These are phyloP conservation scores for Druon quercuslanigerum DNA, from an alignment of 1,140 invertebrate genomes.

Conservation along the genomic window DNA sequence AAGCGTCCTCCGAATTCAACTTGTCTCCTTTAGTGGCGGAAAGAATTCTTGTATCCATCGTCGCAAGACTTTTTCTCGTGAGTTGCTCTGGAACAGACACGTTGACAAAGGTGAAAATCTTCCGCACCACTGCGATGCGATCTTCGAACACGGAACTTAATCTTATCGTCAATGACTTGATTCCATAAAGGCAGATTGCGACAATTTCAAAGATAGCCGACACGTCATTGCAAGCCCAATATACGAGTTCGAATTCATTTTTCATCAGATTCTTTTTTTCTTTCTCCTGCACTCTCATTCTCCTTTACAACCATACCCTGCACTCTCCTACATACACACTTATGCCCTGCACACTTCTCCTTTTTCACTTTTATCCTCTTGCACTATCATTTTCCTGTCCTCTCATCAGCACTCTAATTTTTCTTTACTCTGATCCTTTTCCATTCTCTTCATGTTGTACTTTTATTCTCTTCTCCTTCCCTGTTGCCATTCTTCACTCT, in stretches of 20 bases:
- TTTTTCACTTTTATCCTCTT: too few species aligned
- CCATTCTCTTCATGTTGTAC: too few species aligned
- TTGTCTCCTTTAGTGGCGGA: slow-evolving; percentile 17
- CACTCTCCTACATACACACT: too few species aligned
- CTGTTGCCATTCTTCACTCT: too few species aligned
- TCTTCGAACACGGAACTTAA: not conserved
- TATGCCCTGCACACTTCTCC: too few species aligned
- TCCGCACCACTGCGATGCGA: not conserved
- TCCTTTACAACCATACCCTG: too few species aligned
- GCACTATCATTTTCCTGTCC: too few species aligned
- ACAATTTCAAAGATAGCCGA: not conserved
- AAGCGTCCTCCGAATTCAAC: slow-evolving; percentile 19
- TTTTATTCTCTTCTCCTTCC: too few species aligned
- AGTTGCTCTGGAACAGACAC: slow-evolving; percentile 1
- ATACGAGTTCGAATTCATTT: not conserved
- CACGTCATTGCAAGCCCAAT: not conserved
- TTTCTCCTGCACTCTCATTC: too few species aligned
- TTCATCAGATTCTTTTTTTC: too few species aligned
- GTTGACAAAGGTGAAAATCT: not conserved
- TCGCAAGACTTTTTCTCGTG: not conserved
- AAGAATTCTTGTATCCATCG: slow-evolving; percentile 22
- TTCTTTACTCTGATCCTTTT: too few species aligned
- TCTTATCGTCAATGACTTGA: slow-evolving; percentile 29
- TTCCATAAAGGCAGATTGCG: not conserved
- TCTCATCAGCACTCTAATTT: too few species aligned